Base-by-base conservation (phyloP, 2,888 invertebrate genomes). In the Herminia tarsipennalis region DNA sequence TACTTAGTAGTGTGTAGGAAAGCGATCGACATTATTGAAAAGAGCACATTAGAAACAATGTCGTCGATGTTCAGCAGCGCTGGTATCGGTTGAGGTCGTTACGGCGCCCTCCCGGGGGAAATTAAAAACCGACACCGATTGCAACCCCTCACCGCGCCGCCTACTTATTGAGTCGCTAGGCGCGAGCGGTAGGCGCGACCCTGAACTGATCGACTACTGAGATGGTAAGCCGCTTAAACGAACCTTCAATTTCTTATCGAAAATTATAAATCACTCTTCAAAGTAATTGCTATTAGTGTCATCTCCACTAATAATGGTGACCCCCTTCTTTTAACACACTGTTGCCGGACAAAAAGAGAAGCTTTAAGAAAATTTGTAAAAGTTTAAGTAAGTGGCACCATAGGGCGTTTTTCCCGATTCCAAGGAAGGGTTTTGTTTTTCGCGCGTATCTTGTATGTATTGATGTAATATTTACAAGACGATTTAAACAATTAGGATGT, bases 51-150 rank as follows among this genome's bases (percentile, higher is more conserved):
- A 67, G 67, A 70, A 75, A 63, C 61, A 67, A 68, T 68, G 66
- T 57, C 65, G 49, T 59, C 55, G 42, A 46, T 50, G 55, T 52
- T 56, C 54, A 47, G 47, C 46, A 40, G 34, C 34, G 6, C 14
- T n/a, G 37, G 37, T 51, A 51, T 44, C 46, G 16, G 22, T 20
- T 22, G 22, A 34, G 51, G 55, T 59, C 60, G 70, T 66, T 62
- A 60, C 56, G 56, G 60, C 61, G 59, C 56, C 35, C 44, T 62
- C 76, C 66, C 67, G 59, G 43, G 76, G 76, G 76, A 76, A 76
- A 76, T 76, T 73, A 76, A 61, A 65, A 63, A 56, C 56, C 59
- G 39, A 50, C 61, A 44, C 54, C 63, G 60, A 66, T 62, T 58
- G 57, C 44, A 8, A 9, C 27, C 5, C 17, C 22, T 3, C n/a